A percentile compares a stretch with the other conserved stretches of the same genome.
Conservation (phyloP, 2,797 vertebrate genomes). For the Microctenopoma steveboyesi region DNA sequence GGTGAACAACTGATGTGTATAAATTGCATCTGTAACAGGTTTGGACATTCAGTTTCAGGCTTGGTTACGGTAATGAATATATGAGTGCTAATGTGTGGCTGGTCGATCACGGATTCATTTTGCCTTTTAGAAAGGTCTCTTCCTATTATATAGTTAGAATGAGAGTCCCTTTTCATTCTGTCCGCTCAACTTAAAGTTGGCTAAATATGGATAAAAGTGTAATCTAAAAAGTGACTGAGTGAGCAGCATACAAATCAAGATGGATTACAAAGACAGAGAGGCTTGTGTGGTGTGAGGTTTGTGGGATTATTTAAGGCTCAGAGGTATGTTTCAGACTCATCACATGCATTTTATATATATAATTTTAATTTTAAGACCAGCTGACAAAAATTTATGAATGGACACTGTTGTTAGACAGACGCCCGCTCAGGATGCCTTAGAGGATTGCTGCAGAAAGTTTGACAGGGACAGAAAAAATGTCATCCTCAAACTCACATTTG, state of each 20-base stretch:
- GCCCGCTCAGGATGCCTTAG: conserved; percentile 10
- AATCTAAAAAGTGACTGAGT: conserved; percentile 62
- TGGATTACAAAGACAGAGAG: conserved; percentile 32
- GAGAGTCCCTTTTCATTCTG: conserved; percentile 69
- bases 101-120: conserved; percentile 75
- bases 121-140: conserved; percentile 73
- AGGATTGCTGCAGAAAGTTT: background rate
- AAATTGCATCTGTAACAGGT: conserved; percentile 79
- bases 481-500: background rate
- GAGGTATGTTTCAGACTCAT: no score
- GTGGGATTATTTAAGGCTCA: background rate
- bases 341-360: background rate
- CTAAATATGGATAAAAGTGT: conserved; percentile 63
- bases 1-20: conserved; percentile 70
- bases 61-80: conserved; percentile 63
- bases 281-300: conserved; percentile 3
- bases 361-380: background rate
- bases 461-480: conserved; percentile 26
- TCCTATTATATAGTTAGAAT: conserved; percentile 73
- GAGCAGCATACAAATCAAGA: conserved; percentile 63
- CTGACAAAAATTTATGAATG: conserved; percentile 13
- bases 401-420: background rate
- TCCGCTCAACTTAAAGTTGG: conserved; percentile 63
- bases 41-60: conserved; percentile 78
- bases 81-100: conserved; percentile 55